Percentiles rank a stretch among this genome's conserved stretches.
Evolutionary conservation across 1,140 invertebrate genomes (phyloP).

Genomic region (Zaprionus gabonicus): DNA sequence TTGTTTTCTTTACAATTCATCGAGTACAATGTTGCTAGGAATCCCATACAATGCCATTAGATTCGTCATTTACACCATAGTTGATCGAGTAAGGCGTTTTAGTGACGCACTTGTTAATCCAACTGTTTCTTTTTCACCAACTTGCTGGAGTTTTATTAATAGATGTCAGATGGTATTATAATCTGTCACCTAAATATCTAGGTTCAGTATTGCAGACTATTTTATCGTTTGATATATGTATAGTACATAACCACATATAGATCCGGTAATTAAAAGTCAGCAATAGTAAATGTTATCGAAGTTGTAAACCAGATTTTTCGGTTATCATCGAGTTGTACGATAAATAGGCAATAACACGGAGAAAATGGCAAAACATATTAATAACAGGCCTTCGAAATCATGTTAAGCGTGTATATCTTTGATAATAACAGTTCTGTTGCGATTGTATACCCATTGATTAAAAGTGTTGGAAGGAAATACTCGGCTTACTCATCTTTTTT

Average conservation of each 20-base stretch:
- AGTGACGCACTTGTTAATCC: background rate
- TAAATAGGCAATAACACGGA: conserved; percentile 5
- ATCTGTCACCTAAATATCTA: background rate
- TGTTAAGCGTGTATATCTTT: conserved; percentile 7
- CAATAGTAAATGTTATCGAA: background rate
- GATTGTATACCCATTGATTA: conserved; percentile 13
- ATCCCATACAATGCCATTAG: background rate
- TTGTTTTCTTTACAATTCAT: background rate
- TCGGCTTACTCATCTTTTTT: background rate
- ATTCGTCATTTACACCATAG: background rate
- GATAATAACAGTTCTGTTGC: conserved; percentile 18
- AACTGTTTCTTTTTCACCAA: background rate
- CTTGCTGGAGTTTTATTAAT: background rate
- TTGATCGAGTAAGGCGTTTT: background rate
- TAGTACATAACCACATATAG: background rate
- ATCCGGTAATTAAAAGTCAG: background rate
- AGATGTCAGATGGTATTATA: background rate
- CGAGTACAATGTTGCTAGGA: background rate
- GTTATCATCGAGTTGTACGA: conserved; percentile 20
- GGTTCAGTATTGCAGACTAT: too few relatives aligned
- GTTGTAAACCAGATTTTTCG: conserved; percentile 5
- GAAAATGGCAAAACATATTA: conserved; percentile 5
- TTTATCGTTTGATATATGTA: too few relatives aligned
- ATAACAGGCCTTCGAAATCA: conserved; percentile 10
- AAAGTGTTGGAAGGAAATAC: background rate